Evolutionary conservation across 1,140 invertebrate species (phyloP), one percentile per base, ranked within the genome.

Genomic region (Ptiloglossa arizonensis): DNA sequence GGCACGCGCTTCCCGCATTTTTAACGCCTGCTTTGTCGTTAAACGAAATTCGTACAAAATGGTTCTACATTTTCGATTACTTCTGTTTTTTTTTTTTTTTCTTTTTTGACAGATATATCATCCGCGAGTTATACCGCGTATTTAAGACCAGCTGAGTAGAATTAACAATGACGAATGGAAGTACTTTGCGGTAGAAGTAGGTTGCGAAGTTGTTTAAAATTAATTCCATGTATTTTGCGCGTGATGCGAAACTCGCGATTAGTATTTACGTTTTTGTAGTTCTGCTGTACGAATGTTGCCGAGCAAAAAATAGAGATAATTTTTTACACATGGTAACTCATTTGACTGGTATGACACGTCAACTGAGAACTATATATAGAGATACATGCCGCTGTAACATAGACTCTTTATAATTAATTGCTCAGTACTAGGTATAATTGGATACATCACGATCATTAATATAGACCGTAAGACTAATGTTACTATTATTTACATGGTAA

Each of bases 381-480:
- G 41, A 66, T 79, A 64, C 46, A 60, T 41, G 80, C 67, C 64
- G 79, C 56, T 88, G 85, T 89, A 89, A 87, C 68, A 87, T 88
- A 87, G 70, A 82, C 52, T 74, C 50, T 79, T 86, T 88, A 88
- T 85, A 88, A 88, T 89, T 84, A 87, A 71, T 89, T 88, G 87
- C 84, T 90, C 87, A 87, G 81, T 89, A 89, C 81, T 87, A 84
- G 85, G 82, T 89, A 83, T 71, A 79, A 75, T 73, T 88, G 83
- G 82, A 79, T 79, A 86, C 81, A 86, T 80, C 76, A 64, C 82
- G 74, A 85, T 80, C 77, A 85, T 64, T 85, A 80, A 72, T 82
- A 85, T 85, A 63, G 59, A 69, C 44, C 46, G 60, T 79, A 77
- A 86, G 50, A 73, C 44, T 81, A 69, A 80, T 73, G 67, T 86